Evolutionary conservation across 2,888 invertebrate genomes (phyloP), one percentile per base, ranked within the genome.

Genomic region (Ganaspis brasiliensis): DNA sequence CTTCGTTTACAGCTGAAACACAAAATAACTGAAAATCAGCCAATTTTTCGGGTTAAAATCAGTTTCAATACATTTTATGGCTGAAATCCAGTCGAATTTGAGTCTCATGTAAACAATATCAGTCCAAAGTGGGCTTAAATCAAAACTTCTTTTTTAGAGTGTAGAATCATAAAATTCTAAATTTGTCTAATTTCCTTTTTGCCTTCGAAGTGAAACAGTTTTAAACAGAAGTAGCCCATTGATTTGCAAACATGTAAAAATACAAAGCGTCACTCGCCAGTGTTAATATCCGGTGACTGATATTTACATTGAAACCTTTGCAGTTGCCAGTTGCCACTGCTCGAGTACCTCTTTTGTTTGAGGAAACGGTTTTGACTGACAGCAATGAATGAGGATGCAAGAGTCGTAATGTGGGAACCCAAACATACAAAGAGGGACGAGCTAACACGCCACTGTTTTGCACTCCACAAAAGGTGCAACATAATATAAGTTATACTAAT

Each of bases 231-330:
- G 12, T 21, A 19, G 21, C 37, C 40, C 40, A 63, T 63, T 63
- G 37, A 37, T 40, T 56, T 63, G 40, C 63, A 40, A 63, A 40
- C 63, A 63, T 63, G n/a, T 40, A 63, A 37, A 35, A 40, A 63
- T 21, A 63, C 12, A 63, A 63, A 14, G 40, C 40, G 19, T 40
- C 40, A 40, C 40, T 40, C 40, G 24, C 40, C 40, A 37, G 63
- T 63, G 63, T 63, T 63, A 63, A 63, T 63, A 63, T 63, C 63
- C 63, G 63, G 63, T 63, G 40, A 40, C 63, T 63, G 63, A 40
- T 63, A 63, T 63, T 63, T 63, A 63, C 63, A 63, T 63, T 63
- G 21, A 63, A 35, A 63, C 19, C 63, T 40, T 37, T 63, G 19
- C 24, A 45, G 37, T 61, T 61, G 37, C 6, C 37, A 37, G 40